These are phyloP conservation scores for Chironomus tepperi DNA, from an alignment of 1,140 invertebrate genomes.

Conservation along the genomic window DNA sequence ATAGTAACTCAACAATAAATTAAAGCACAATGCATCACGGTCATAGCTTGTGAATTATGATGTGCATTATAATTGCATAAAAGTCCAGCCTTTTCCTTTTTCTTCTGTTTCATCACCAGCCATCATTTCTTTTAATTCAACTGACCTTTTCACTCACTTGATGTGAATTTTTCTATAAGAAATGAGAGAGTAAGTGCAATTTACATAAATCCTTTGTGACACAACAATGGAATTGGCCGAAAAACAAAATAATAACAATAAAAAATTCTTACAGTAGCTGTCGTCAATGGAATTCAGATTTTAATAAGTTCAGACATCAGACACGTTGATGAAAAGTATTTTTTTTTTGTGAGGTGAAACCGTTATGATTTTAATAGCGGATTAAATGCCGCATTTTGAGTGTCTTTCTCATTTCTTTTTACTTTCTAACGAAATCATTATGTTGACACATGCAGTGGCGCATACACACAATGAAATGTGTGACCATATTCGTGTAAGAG, in stretches of 20 bases:
- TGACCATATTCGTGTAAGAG: no score
- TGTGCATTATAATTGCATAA: no score
- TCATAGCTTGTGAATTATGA: no score
- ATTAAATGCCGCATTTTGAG: not conserved
- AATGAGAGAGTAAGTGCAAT: not conserved
- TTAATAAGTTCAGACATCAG: not conserved
- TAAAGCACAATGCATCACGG: no score
- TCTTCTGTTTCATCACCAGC: not conserved
- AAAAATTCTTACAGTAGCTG: not conserved
- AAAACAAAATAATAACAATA: not conserved
- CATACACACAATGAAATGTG: no score
- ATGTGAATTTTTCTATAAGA: not conserved
- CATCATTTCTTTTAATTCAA: not conserved
- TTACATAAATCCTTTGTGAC: not conserved
- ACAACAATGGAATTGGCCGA: not conserved
- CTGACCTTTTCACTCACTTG: not conserved
- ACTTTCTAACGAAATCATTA: no score
- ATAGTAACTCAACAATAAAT: no score
- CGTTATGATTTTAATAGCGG: not conserved
- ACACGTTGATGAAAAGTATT: not conserved
- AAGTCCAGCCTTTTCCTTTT: not conserved
- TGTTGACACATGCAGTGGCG: no score
- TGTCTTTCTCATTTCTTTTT: no score
- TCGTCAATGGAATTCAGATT: not conserved
- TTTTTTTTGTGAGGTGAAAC: not conserved